Base-by-base conservation (phyloP, 2,888 invertebrate genomes). In the Anaspis maculata region DNA sequence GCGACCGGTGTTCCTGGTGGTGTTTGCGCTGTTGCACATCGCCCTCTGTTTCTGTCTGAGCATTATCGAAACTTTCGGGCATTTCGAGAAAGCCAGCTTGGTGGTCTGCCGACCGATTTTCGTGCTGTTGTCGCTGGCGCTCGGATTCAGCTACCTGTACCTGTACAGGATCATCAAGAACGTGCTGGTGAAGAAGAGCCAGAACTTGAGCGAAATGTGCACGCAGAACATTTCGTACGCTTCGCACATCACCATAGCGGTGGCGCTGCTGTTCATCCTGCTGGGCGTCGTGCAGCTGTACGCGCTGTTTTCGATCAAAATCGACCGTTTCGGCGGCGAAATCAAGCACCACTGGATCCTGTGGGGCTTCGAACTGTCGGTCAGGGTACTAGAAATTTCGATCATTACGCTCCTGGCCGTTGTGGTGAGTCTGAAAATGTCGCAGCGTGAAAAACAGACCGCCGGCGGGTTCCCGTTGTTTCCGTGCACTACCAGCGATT, bases 311-410 rank as follows among this genome's bases (percentile, higher is more conserved):
- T 77, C 75, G 27, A 76, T 82, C 25, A 70, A 72, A 53, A 64
- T 52, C 6, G 63, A 64, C 41, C 48, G 59, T 22, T 64, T 64
- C 50, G 72, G 72, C 12, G 71, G 68, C 34, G 74, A 75, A 15
- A 72, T 73, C 1, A 79, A 81, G 50, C 77, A 80, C 50, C 80
- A 82, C 41, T 94, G 94, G 94, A 72, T 90, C 3, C 83, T 91
- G 71, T 92, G 90, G 89, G 83, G 86, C 12, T 91, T 87, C 67
- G 89, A 92, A 57, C 81, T 89, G 55, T 83, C 84, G 0, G 74
- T 90, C 30, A 75, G 92, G 14, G 70, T 90, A 3, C 75, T 90
- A 31, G 94, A 94, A 66, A 78, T 92, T 26, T 77, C 83, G n/a
- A 84, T 92, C 54, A 86, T 91, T 49, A 81, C 83, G 3, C 71